Percentiles rank a stretch among this genome's conserved stretches.
Evolutionary conservation across 1,140 invertebrate genomes (phyloP).

Genomic region (Brachionus calyciflorus): DNA sequence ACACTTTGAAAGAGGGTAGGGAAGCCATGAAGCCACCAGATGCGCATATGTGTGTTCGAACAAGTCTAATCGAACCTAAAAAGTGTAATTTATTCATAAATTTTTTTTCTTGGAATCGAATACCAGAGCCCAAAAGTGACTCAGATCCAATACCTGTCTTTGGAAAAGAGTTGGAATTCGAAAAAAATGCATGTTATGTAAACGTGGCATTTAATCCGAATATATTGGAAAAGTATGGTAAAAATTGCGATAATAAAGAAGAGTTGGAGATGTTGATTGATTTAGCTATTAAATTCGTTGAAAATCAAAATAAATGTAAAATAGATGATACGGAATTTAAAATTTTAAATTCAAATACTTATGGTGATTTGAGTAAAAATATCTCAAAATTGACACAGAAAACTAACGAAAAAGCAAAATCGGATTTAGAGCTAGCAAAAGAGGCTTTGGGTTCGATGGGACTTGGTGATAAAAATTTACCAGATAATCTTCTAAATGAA

Average conservation of each 20-base stretch:
- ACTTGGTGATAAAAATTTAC: background rate
- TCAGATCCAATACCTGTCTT: conserved; percentile 22
- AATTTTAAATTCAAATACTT: background rate
- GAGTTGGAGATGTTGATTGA: conserved; percentile 18
- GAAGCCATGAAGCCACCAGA: conserved; percentile 15
- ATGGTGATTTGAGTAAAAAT: background rate
- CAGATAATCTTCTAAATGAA: conserved; percentile 17
- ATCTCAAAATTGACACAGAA: background rate
- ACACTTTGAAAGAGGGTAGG: conserved; percentile 34
- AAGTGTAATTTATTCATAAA: conserved; percentile 33
- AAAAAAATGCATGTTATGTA: conserved; percentile 1
- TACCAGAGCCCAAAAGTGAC: conserved; percentile 13
- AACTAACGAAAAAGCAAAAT: background rate
- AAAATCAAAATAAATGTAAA: conserved; percentile 32
- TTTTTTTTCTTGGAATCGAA: conserved; percentile 26
- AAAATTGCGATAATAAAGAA: conserved; percentile 4
- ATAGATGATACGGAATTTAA: background rate
- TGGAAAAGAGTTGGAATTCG: background rate
- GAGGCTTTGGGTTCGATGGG: conserved; percentile 9
- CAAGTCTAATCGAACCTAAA: conserved; percentile 29
- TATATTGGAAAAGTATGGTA: conserved; percentile 11
- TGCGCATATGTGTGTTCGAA: conserved; percentile 22
- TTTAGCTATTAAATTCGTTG: background rate
- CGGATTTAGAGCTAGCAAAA: conserved; percentile 13
- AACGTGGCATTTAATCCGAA: background rate